Base-by-base conservation (phyloP, 2,113 vertebrate genomes). In the Rhineura floridana region DNA sequence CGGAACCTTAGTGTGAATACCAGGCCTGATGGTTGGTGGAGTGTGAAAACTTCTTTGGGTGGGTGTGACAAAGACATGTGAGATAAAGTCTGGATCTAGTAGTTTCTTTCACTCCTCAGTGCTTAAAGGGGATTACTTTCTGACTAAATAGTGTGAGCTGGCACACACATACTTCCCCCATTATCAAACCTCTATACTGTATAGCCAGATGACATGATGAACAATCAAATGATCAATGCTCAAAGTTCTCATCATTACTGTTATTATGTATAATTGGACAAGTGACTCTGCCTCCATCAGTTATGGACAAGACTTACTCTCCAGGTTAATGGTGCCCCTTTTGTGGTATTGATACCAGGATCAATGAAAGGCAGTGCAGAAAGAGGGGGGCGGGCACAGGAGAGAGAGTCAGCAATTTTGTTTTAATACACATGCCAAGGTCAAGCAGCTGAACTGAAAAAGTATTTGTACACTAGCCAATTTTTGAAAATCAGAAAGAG, bases 201-300 rank as follows among this genome's bases (percentile, higher is more conserved):
- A n/a, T n/a, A 59, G 65, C 77, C 13, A 12, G 78, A n/a, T 81
- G 36, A 87, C 65, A 59, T 72, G 36, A 87, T 52, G 77, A 23
- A 72, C 77, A 67, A 79, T 79, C 65, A 17, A 79, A 67, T 42
- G 81, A 88, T 65, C 80, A 76, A 83, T 83, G 62, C 36, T 42
- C 1, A 7, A 67, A 67, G 80, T 83, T n/a, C 72, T 55, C 62
- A 67, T 78, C 73, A 55, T 69, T 69, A n/a, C 46, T 25, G 73
- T 17, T 73, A 84, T 88, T 83, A 65, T 33, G 67, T 88, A 78
- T 83, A 83, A 88, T 83, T 78, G 84, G 46, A 55, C 77, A 72
- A 73, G 36, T 69, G 48, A 42, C 48, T 72, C 50, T 70, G 77
- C 36, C 50, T 81, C 77, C 65, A 72, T 81, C 77, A 87, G 72